Evolutionary conservation across 2,113 vertebrate genomes (phyloP), one percentile per base, ranked within the genome.

Genomic region (Dolichallabes microphthalmus): DNA sequence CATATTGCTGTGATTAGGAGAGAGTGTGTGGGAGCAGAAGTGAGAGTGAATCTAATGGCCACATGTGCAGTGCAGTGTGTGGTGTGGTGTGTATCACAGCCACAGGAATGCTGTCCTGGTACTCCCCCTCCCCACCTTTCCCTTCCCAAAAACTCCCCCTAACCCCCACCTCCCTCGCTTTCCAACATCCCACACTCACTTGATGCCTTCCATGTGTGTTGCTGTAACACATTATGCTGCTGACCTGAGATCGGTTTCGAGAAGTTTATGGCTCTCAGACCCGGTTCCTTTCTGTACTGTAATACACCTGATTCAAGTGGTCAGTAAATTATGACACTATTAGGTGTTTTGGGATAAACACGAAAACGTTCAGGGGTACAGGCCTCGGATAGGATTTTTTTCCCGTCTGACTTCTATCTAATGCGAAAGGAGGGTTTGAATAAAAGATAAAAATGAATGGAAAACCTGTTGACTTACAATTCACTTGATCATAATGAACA

Each of bases 181-280:
- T 66, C 73, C 27, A 66, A 27, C 74, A 55, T 53, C 83, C 83
- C 50, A 66, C 19, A 50, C 53, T 71, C 84, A 80, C 64, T 73
- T 85, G 77, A 85, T 85, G 77, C 12, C 55, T 85, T 85, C 76
- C 84, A 85, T 85, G 84, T 85, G 84, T 85, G 84, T 20, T 80
- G 77, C 77, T 74, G 63, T 71, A 85, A 80, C 10, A 32, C 76
- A 52, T 45, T 52, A 58, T 71, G 17, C 7, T 19, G 52, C 83
- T 79, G 83, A 79, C 17, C 61, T 79, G 27, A 85, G 75, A 76
- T 30, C 60, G 76, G 71, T 76, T 64, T 61, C 39, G 10, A 27
- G n/a, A 52, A 20, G 17, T 61, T 50, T 52, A 63, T 50, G 35
- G 60, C 45, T 27, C 60, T 50, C 71, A 39, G 30, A 32, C 79